Conservation (phyloP, 2,888 invertebrate genomes). For the Conus canariensis region DNA sequence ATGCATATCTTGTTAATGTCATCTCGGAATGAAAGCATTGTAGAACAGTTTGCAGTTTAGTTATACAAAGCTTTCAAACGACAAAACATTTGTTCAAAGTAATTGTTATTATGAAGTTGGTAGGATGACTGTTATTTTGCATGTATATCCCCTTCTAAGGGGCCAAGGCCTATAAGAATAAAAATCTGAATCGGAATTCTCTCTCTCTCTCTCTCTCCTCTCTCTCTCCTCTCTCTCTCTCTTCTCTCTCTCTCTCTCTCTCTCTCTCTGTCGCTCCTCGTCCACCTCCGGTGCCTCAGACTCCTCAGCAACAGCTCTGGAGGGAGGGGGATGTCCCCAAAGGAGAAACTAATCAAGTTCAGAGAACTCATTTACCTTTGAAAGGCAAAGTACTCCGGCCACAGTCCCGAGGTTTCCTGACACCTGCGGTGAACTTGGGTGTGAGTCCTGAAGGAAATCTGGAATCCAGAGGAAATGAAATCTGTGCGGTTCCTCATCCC, state of each 20-base stretch:
- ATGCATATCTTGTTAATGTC: no score
- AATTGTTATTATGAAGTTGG: no score
- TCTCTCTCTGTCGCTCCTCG: background rate
- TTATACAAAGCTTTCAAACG: no score
- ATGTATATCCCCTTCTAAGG: no score
- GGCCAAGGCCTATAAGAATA: no score
- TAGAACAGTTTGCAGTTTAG: no score
- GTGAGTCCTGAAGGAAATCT: background rate
- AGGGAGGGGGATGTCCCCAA: background rate
- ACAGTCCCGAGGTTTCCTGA: background rate
- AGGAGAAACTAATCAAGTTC: background rate
- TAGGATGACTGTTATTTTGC: no score
- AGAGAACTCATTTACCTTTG: slow-evolving; percentile 1
- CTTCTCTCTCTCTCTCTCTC: background rate
- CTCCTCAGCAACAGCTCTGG: background rate
- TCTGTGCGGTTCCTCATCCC: background rate
- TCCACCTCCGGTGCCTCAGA: background rate
- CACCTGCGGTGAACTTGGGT: background rate
- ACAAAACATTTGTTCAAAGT: no score
- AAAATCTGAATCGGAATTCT: no score
- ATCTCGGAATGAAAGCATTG: no score
- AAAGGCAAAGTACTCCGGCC: background rate
- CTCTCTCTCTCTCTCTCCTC: background rate
- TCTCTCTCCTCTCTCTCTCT: background rate
- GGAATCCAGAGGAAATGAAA: background rate